Evolutionary conservation across 2,888 invertebrate genomes (phyloP), one percentile per base, ranked within the genome.

Genomic region (Dasysyrphus tricinctus): DNA sequence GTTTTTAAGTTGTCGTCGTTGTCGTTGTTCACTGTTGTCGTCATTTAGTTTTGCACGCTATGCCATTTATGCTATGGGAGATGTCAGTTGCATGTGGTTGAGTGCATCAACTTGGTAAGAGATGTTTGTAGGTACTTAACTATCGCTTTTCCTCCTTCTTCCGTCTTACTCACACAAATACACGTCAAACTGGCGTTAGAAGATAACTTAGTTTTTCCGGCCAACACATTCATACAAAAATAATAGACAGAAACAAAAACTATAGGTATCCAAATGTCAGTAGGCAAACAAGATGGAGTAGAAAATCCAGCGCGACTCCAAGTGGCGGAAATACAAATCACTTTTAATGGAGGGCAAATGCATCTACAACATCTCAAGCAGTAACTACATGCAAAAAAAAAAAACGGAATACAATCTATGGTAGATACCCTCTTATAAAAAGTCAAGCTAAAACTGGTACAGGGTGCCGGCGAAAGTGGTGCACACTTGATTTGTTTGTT

Each of bases 291-390:
- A 44, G 49, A 37, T 37, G 42, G 76, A 51, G 54, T 79, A 70
- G 78, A 57, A 75, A 75, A 74, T 70, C 29, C 67, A 84, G 76
- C 8, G 32, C 77, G 73, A 81, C 82, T 75, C 78, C 70, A 74
- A 75, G 78, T 82, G 78, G 86, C 86, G 86, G 86, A 86, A 82
- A 82, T 82, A 75, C 82, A 86, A 86, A 81, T 86, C 86, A 86
- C 78, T 56, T 79, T 78, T 75, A 82, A 86, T 86, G 72, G 61
- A 29, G 51, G 76, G 49, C 67, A 67, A 57, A 56, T 67, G 51
- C 56, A 54, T 77, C 51, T 72, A 12, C 65, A 65, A 7, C 75
- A 77, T 77, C 56, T 78, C 59, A 56, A 69, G 54, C 69, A 51
- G 54, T 54, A 11, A 61, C 42, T 54, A 16, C 51, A 29, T 69